phyloP scores from a whole-genome alignment of 2,888 invertebrate species.

The Dexiosoma caninum region DNA sequence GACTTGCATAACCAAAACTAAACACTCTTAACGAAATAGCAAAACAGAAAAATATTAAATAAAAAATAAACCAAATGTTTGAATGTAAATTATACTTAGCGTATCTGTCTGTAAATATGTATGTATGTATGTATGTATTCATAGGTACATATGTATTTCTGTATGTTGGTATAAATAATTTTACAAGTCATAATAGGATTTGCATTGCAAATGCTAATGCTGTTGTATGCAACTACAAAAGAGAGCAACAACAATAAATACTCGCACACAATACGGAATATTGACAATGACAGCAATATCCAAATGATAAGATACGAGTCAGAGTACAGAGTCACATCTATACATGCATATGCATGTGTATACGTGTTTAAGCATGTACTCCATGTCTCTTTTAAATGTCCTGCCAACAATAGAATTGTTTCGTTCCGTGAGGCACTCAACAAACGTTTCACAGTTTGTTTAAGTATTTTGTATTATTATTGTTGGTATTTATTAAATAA shows the following conservation, averaged over 20 bases:
- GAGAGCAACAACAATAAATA: conserved; percentile 49
- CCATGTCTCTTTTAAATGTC: conserved; percentile 39
- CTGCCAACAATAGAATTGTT: conserved; percentile 44
- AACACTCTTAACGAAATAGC: conserved; percentile 43
- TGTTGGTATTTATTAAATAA: conserved; percentile 30
- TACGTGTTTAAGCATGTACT: neutral
- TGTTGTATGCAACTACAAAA: conserved; percentile 38
- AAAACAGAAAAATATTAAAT: conserved; percentile 30
- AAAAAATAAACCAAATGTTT: conserved; percentile 46
- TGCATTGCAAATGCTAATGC: conserved; percentile 67
- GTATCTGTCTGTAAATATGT: neutral
- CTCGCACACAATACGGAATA: conserved; percentile 14
- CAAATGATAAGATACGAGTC: conserved; percentile 28
- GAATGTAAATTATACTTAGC: conserved; percentile 20
- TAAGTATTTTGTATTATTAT: neutral
- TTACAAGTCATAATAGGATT: conserved; percentile 66
- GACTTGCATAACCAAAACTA: conserved; percentile 63
- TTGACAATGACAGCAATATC: conserved; percentile 58
- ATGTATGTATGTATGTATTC: conserved; percentile 50
- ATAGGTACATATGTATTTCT: too few species aligned
- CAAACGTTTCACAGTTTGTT: conserved; percentile 2
- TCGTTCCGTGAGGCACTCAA: conserved; percentile 39
- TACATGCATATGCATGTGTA: neutral
- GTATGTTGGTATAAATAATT: conserved; percentile 47
- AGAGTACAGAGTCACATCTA: too few species aligned